phyloP scores from a whole-genome alignment of 2,113 vertebrate species.

The Sakesphorus luctuosus region DNA sequence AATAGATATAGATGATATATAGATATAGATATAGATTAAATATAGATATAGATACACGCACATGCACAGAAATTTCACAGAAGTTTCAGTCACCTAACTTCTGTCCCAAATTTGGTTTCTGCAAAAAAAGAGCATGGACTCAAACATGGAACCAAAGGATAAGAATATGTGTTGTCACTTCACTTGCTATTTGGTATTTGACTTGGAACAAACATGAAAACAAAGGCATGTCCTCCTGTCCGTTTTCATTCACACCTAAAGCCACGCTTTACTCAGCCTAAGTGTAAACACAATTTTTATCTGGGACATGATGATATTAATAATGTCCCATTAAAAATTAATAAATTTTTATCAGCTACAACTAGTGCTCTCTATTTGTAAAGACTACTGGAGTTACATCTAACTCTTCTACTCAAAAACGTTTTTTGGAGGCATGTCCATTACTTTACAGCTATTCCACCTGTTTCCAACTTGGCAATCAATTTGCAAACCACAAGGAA shows the following conservation, averaged over 20 bases:
- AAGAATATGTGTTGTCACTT: not conserved
- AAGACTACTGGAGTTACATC: not conserved
- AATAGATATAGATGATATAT: too few species aligned
- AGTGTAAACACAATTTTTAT: fast-evolving
- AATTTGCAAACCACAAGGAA: not conserved
- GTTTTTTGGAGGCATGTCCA: fast-evolving
- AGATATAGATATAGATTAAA: too few species aligned
- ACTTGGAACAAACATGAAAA: not conserved
- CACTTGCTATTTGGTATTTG: not conserved
- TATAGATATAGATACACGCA: not conserved
- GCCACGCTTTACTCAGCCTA: not conserved
- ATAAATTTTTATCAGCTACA: fast-evolving
- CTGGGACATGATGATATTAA: fast-evolving
- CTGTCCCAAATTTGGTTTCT: not conserved
- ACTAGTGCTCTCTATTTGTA: not conserved
- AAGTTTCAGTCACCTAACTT: not conserved
- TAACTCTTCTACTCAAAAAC: not conserved
- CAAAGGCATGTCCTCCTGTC: not conserved
- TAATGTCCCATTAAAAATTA: not conserved
- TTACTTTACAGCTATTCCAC: not conserved
- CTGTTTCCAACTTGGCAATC: not conserved
- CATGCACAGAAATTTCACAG: not conserved
- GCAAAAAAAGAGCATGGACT: not conserved
- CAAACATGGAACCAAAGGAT: not conserved
- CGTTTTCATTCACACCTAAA: not conserved